Percentiles rank a stretch among this genome's conserved stretches.
phyloP scores from a whole-genome alignment of 2,797 vertebrate species.

The Sebastes nivosus region DNA sequence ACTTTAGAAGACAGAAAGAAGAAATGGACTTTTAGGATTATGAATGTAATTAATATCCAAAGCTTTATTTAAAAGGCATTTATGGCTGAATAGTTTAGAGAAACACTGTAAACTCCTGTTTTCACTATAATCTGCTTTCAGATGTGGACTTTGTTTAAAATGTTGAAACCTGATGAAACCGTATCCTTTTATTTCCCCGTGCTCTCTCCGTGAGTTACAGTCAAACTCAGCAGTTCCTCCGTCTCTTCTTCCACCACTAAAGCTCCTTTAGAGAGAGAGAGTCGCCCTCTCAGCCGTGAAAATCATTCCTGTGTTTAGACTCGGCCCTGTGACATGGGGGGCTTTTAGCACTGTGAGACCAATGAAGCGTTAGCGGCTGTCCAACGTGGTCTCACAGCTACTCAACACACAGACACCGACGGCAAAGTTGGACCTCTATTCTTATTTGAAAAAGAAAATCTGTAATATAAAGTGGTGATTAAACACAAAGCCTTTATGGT shows the following conservation, averaged over 20 bases:
- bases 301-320: constrained; percentile 71
- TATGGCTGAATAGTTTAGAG: not conserved
- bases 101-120: not conserved
- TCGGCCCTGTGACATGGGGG: constrained; percentile 44
- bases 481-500: constrained; percentile 17
- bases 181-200: not conserved
- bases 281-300: constrained; percentile 59
- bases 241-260: constrained; percentile 10
- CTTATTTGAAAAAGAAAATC: not conserved
- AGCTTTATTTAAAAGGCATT: not conserved
- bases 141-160: not conserved
- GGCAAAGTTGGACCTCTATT: constrained; percentile 2
- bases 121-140: not conserved
- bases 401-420: constrained; percentile 12
- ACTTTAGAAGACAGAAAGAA: not conserved
- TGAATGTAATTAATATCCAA: constrained; percentile 3
- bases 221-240: constrained; percentile 1
- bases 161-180: not conserved
- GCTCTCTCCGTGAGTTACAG: not conserved
- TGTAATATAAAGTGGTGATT: constrained; percentile 29
- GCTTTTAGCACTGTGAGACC: constrained; percentile 71
- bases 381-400: constrained; percentile 26
- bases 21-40: constrained; percentile 6
- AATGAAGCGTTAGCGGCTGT: constrained; percentile 44
- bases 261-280: constrained; percentile 14